Conservation (phyloP, 2,888 invertebrate species). For the Pinctada fucata region DNA sequence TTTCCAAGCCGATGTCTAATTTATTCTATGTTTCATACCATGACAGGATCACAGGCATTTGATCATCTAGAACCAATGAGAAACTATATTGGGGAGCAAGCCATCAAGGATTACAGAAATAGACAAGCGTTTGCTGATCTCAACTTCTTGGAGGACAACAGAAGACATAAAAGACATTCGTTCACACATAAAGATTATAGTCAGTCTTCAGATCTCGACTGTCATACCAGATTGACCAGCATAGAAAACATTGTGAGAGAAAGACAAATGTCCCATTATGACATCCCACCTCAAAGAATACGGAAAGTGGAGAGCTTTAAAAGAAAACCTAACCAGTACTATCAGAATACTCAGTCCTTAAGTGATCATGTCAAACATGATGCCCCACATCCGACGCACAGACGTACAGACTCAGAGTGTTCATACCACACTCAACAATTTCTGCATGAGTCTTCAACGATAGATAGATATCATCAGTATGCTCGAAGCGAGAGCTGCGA, state of each 20-base stretch:
- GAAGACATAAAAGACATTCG: conserved; percentile 68
- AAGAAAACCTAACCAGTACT: conserved; percentile 14
- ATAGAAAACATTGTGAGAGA: conserved; percentile 66
- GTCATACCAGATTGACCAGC: conserved; percentile 60
- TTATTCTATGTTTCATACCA: too few relatives aligned
- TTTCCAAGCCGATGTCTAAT: too few relatives aligned
- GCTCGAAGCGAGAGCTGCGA: neutral
- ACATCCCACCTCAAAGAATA: conserved; percentile 64
- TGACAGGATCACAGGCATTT: conserved; percentile 54
- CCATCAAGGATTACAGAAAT: conserved; percentile 51
- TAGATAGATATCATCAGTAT: neutral
- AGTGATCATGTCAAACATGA: neutral
- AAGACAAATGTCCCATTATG: conserved; percentile 65
- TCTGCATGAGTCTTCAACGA: neutral
- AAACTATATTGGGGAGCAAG: conserved; percentile 47
- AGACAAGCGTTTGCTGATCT: conserved; percentile 47
- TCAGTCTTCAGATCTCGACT: conserved; percentile 55
- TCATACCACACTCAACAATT: neutral
- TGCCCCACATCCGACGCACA: conserved; percentile 13
- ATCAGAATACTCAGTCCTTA: neutral
- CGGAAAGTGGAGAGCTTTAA: conserved; percentile 56
- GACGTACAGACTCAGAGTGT: conserved; percentile 2
- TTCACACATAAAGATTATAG: conserved; percentile 68
- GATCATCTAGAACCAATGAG: conserved; percentile 48
- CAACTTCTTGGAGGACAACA: conserved; percentile 56